These are phyloP conservation scores for Ligdia adustata DNA, from an alignment of 2,888 invertebrate species.

Conservation along the genomic window DNA sequence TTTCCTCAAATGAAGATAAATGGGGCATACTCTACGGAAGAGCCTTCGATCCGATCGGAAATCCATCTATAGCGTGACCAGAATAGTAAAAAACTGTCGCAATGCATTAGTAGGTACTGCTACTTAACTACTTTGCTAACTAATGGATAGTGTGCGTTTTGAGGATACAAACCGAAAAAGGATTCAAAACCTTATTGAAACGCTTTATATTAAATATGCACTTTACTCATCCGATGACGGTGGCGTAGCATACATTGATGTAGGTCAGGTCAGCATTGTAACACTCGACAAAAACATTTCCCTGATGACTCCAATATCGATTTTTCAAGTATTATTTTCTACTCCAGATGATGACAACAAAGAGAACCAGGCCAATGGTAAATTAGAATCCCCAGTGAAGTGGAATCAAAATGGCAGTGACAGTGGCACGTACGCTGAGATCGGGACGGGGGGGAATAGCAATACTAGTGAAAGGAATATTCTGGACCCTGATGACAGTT, in stretches of 20 bases:
- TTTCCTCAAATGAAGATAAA: conserved; percentile 37
- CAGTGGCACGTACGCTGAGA: conserved; percentile 80
- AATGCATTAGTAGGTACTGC: conserved; percentile 19
- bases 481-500: conserved; percentile 77
- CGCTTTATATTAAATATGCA: conserved; percentile 20
- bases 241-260: conserved; percentile 3
- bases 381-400: conserved; percentile 75
- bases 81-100: conserved; percentile 33
- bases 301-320: conserved; percentile 9
- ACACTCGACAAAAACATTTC: conserved; percentile 6
- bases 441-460: conserved; percentile 73
- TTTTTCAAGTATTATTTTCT: conserved; percentile 13
- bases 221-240: conserved; percentile 26
- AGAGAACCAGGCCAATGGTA: conserved; percentile 78
- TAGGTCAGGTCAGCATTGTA: conserved; percentile 25
- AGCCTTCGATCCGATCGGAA: conserved; percentile 35
- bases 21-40: conserved; percentile 29
- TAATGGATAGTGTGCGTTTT: conserved; percentile 25
- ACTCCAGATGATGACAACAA: conserved; percentile 76
- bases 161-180: no score
- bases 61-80: conserved; percentile 37
- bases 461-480: conserved; percentile 75
- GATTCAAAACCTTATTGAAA: conserved; percentile 19
- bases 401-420: conserved; percentile 80
- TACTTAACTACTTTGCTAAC: conserved; percentile 25